A percentile compares a stretch with the other conserved stretches of the same genome.
phyloP scores from a whole-genome alignment of 2,797 vertebrate species.

The Rhadinocentrus ornatus region DNA sequence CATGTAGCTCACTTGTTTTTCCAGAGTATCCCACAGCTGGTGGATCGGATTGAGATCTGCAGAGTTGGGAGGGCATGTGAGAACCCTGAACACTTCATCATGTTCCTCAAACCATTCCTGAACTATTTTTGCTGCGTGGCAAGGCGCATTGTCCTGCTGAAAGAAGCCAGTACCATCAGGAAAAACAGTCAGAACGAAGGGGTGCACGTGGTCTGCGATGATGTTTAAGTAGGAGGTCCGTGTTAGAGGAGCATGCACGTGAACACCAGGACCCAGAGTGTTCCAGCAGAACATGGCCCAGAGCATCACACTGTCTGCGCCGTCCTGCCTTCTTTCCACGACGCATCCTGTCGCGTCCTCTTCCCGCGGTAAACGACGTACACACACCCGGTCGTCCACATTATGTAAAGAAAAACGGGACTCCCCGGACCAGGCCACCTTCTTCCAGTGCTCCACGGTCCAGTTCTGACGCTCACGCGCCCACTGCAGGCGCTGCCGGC shows the following conservation, averaged over 20 bases:
- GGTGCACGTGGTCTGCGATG: constrained; percentile 2
- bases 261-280: constrained; percentile 7
- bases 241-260: background rate
- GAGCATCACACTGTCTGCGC: background rate
- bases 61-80: background rate
- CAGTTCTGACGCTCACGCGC: background rate
- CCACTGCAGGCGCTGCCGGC: background rate
- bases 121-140: background rate
- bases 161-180: constrained; percentile 1
- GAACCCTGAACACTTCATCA: background rate
- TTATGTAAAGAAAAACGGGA: background rate
- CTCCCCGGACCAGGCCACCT: background rate
- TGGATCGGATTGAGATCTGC: background rate
- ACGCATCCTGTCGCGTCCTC: background rate
- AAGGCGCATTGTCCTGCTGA: constrained; percentile 4
- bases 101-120: constrained; percentile 7
- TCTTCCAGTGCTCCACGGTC: constrained; percentile 11
- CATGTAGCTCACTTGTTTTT: background rate
- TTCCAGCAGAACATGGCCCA: constrained; percentile 6
- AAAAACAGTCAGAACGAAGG: background rate
- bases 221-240: constrained; percentile 1
- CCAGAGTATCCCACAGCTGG: background rate
- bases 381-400: background rate
- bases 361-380: background rate
- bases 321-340: background rate